Evolutionary conservation across 1,140 invertebrate species (phyloP).

Genomic region (Drosophila hydei): DNA sequence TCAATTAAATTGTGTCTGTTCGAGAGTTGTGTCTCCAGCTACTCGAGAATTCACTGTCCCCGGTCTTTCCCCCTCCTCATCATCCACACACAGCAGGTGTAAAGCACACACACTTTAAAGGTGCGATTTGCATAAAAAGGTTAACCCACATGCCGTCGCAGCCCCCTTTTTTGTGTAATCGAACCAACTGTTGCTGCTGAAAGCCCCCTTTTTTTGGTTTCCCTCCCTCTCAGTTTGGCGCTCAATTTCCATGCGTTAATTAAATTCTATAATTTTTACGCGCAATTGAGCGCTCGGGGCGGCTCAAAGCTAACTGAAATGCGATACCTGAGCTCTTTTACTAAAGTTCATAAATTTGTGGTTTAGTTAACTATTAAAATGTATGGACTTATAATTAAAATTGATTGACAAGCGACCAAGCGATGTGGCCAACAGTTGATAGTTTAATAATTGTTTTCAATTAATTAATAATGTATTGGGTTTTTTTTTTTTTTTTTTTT

Average conservation of each 20-base stretch:
- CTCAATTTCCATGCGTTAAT: constrained; percentile 57
- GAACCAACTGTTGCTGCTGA: constrained; percentile 58
- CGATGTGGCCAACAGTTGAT: background rate
- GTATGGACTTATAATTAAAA: constrained; percentile 12
- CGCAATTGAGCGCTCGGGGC: constrained; percentile 47
- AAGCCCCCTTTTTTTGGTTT: constrained; percentile 11
- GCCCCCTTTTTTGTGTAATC: constrained; percentile 22
- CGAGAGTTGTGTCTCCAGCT: constrained; percentile 1
- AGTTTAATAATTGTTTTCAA: constrained; percentile 13
- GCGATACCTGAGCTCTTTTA: background rate
- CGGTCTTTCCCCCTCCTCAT: background rate
- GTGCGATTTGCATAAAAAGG: constrained; percentile 70
- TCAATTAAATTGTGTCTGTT: constrained; percentile 59
- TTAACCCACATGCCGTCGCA: background rate
- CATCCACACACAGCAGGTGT: background rate
- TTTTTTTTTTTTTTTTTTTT: no score
- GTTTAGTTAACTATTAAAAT: background rate
- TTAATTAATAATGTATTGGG: no score
- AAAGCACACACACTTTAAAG: constrained; percentile 33
- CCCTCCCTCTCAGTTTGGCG: background rate
- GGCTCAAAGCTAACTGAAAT: constrained; percentile 11
- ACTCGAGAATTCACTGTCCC: background rate
- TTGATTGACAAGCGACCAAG: constrained; percentile 4
- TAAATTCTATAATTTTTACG: constrained; percentile 76
- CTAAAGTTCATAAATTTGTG: background rate